Evolutionary conservation across 2,113 vertebrate genomes (phyloP).

Genomic region (Elachura formosa): DNA sequence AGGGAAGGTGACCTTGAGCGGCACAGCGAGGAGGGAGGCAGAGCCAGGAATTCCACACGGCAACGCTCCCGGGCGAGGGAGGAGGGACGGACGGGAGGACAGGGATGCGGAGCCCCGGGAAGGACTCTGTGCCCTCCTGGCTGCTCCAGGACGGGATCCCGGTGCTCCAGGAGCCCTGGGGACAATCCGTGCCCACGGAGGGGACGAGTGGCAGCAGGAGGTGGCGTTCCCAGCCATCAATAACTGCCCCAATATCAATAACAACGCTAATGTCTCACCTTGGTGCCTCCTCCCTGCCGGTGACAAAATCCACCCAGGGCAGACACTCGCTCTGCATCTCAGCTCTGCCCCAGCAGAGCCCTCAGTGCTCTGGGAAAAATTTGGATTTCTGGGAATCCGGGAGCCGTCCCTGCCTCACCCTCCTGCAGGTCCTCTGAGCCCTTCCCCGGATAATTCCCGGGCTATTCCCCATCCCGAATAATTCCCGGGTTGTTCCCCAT

Average conservation of each 20-base stretch:
- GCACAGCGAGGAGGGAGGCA: not conserved
- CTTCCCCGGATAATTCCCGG: not conserved
- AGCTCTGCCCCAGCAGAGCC: not conserved
- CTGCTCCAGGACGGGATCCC: not conserved
- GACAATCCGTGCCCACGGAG: accelerated
- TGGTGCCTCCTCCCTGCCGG: accelerated
- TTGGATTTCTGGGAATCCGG: not conserved
- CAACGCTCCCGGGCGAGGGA: not conserved
- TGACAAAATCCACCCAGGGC: accelerated
- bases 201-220: accelerated
- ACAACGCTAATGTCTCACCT: not conserved
- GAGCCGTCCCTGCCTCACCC: not conserved
- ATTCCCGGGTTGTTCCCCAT: too few species aligned
- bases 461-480: not conserved
- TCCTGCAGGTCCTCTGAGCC: too few species aligned
- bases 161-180: accelerated
- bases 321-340: accelerated
- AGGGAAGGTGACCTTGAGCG: slow-evolving; percentile 55
- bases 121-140: not conserved
- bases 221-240: not conserved
- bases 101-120: not conserved
- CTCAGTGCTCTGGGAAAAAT: accelerated
- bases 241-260: not conserved
- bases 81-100: not conserved
- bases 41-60: not conserved